Percentiles rank a stretch among this genome's conserved stretches.
These are phyloP conservation scores for Anguilla obscura DNA, from an alignment of 2,797 vertebrate species.

Conservation along the genomic window DNA sequence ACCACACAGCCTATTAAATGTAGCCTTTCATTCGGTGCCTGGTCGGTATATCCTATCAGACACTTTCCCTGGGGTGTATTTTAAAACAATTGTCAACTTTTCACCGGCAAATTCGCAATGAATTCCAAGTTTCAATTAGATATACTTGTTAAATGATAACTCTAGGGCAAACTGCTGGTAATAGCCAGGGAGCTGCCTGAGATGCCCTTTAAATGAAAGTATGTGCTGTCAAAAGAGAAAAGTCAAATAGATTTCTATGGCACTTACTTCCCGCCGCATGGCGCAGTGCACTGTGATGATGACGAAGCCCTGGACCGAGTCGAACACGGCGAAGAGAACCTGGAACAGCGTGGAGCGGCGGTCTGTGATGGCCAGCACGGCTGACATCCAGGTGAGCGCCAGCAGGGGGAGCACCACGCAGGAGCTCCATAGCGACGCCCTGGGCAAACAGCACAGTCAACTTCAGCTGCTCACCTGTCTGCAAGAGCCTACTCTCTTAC, in stretches of 20 bases:
- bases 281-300: slow-evolving; percentile 97
- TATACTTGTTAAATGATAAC: slow-evolving; percentile 7
- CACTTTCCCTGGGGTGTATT: not conserved
- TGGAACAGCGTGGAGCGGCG: slow-evolving; percentile 97
- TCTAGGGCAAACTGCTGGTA: slow-evolving; percentile 1
- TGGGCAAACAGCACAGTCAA: slow-evolving; percentile 59
- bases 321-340: slow-evolving; percentile 96
- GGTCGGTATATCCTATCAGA: not conserved
- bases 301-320: slow-evolving; percentile 95
- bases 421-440: slow-evolving; percentile 99
- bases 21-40: not conserved
- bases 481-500: not conserved
- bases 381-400: slow-evolving; percentile 99
- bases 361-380: slow-evolving; percentile 97
- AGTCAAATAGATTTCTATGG: no score
- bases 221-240: not conserved
- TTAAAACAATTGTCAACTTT: not conserved
- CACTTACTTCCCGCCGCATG: slow-evolving; percentile 91
- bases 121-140: slow-evolving; percentile 6
- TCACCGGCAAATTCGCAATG: not conserved
- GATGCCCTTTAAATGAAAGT: not conserved
- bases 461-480: not conserved
- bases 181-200: not conserved
- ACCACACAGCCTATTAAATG: not conserved
- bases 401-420: slow-evolving; percentile 98